Conservation (phyloP, 1,140 invertebrate genomes). For the Lepidostoma basale region DNA sequence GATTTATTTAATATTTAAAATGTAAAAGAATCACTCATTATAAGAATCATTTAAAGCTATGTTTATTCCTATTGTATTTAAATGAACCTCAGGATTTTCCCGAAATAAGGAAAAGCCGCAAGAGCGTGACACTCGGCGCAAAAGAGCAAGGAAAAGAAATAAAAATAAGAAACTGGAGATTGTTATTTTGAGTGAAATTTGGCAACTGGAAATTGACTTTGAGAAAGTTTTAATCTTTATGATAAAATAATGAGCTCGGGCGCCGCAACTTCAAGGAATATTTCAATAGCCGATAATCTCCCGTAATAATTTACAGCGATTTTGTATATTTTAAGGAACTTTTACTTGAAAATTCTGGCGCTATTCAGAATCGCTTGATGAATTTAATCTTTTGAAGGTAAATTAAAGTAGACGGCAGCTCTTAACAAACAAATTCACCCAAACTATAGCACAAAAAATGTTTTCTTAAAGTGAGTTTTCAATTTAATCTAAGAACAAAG, state of each 20-base stretch:
- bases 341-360: not conserved
- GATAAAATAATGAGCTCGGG: conserved; percentile 3
- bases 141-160: not conserved
- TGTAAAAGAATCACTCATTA: too few relatives aligned
- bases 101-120: too few relatives aligned
- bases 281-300: conserved; percentile 8
- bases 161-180: not conserved
- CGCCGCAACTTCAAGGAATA: not conserved
- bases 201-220: not conserved
- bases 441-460: too few relatives aligned
- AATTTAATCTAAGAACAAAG: too few relatives aligned
- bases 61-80: too few relatives aligned
- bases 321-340: conserved; percentile 14
- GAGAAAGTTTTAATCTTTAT: not conserved
- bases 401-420: too few relatives aligned
- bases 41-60: too few relatives aligned
- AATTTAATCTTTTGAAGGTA: not conserved
- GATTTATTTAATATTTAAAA: too few relatives aligned
- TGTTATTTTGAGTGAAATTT: not conserved
- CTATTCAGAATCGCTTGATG: not conserved
- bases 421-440: too few relatives aligned
- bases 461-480: too few relatives aligned
- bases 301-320: not conserved
- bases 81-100: too few relatives aligned
- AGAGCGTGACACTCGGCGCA: not conserved